Base-by-base conservation (phyloP, 2,113 vertebrate species). In the Xenopus laevis region DNA sequence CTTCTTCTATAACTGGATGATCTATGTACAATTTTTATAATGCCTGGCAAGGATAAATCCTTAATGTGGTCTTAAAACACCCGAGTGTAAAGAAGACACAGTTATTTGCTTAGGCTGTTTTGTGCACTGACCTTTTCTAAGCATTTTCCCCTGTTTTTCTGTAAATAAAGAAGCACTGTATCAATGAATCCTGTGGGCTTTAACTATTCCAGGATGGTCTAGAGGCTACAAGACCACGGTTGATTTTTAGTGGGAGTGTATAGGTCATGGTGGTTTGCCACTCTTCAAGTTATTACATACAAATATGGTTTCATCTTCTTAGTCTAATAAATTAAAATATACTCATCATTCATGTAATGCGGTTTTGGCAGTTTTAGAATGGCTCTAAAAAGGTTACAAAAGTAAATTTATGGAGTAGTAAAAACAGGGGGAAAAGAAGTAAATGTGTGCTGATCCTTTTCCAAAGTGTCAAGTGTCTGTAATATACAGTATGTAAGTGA, bases 271-370 rank as follows among this genome's bases (percentile, higher is more conserved):
- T 64, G 74, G 74, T 77, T 77, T 77, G 66, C 67, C 59, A 17
- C 47, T 77, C 74, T 70, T 70, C 67, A 75, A 62, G 59, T 77
- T 69, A 77, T 68, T 62, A 68, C 46, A 77, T 68, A 70, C 74
- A 77, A 64, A 60, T 57, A 70, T 20, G 74, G 66, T 77, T 77
- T 75, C 68, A 75, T 75, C 67, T 69, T 76, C 66, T 57, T 77
- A 64, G 74, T 77, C n/a, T 77, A 77, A 77, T 70, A 30, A 77
- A 77, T 77, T 67, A 70, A 77, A 70, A 77, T 77, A 77, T 77
- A 55, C 74, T 64, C 66, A 64, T 50, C 59, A 64, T 70, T 70
- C 70, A 63, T 58, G 30, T 46, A 69, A 77, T 70, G 67, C 18
- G 17, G 59, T 64, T 70, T 70, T 64, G 67, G 74, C 72, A 61